These are phyloP conservation scores for Agrypnus murinus DNA, from an alignment of 2,888 invertebrate genomes.

Conservation along the genomic window DNA sequence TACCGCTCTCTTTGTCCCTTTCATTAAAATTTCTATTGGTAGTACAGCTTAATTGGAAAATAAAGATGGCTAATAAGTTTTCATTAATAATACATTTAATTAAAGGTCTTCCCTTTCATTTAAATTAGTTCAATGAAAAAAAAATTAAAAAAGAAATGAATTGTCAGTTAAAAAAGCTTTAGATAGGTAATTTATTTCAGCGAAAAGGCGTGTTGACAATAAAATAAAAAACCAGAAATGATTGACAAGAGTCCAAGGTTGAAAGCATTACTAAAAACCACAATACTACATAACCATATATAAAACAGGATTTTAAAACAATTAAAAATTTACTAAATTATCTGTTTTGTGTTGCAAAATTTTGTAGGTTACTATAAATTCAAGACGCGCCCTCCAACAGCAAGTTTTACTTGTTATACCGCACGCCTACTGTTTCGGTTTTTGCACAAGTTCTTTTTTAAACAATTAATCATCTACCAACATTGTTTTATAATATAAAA, in stretches of 20 bases:
- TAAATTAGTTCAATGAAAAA: no score
- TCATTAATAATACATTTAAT: no score
- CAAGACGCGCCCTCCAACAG: neutral
- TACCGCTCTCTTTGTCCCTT: no score
- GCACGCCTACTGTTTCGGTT: neutral
- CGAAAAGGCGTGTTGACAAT: slow-evolving; percentile 1
- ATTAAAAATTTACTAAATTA: slow-evolving; percentile 1
- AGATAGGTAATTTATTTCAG: neutral
- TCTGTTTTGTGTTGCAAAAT: slow-evolving; percentile 14
- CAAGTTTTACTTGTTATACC: slow-evolving; percentile 3
- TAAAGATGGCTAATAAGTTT: no score
- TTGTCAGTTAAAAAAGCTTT: no score
- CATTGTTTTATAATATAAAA: no score
- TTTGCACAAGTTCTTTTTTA: neutral
- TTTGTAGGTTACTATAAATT: slow-evolving; percentile 1
- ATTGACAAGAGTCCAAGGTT: slow-evolving; percentile 4
- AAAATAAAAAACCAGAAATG: neutral
- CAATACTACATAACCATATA: no score
- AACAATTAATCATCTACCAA: neutral
- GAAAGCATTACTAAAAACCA: neutral
- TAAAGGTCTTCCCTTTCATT: no score
- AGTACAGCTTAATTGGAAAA: no score
- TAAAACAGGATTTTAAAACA: neutral
- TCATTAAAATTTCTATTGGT: no score
- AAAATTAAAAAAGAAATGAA: no score